A percentile compares a stretch with the other conserved stretches of the same genome.
Conservation (phyloP, 2,797 vertebrate genomes). For the Alosa sapidissima region DNA sequence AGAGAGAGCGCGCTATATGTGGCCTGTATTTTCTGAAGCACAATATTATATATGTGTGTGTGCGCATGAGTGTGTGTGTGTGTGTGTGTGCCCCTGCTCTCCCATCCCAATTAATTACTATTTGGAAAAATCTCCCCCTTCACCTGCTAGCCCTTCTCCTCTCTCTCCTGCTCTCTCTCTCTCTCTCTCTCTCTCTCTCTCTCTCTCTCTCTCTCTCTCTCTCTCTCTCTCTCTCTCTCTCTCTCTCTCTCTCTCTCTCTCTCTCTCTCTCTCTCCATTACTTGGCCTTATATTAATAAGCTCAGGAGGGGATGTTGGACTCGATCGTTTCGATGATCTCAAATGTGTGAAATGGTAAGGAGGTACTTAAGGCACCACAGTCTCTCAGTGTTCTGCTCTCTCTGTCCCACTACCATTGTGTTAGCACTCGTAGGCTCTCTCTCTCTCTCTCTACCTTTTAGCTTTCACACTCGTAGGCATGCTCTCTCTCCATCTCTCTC, state of each 20-base stretch:
- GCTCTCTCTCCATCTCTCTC: neutral
- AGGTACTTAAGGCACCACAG: conserved; percentile 7
- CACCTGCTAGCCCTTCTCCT: neutral
- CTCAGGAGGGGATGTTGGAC: conserved; percentile 9
- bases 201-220: neutral
- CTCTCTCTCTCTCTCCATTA: neutral
- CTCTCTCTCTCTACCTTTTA: too few species aligned
- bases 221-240: neutral
- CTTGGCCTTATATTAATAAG: neutral
- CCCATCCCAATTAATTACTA: neutral
- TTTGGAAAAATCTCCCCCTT: neutral
- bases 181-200: neutral
- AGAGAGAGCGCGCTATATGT: neutral
- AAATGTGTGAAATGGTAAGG: neutral
- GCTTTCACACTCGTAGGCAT: too few species aligned
- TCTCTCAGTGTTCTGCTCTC: too few species aligned
- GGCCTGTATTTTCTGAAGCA: conserved; percentile 28
- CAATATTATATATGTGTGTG: neutral
- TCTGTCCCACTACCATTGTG: too few species aligned
- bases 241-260: conserved; percentile 5
- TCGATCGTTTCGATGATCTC: neutral
- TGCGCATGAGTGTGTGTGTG: neutral
- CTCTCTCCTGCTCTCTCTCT: neutral
- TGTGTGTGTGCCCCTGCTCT: neutral
- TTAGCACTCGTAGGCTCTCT: too few species aligned